phyloP scores from a whole-genome alignment of 2,113 vertebrate species.

The Gasterosteus aculeatus region DNA sequence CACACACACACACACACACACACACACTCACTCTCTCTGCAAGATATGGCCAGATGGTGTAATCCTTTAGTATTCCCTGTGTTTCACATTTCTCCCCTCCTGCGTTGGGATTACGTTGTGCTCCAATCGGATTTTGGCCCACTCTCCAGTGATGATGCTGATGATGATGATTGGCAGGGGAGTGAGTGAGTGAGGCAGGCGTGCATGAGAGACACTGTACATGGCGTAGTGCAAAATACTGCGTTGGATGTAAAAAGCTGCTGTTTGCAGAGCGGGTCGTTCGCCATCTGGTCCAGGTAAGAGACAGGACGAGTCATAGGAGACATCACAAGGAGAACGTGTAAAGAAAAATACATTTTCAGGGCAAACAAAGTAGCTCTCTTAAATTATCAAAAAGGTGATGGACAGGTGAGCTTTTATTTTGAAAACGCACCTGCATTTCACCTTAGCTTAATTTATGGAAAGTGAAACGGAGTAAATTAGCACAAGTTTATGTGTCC shows the following conservation, averaged over 20 bases:
- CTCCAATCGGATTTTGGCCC: constrained; percentile 72
- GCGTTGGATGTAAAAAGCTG: not conserved
- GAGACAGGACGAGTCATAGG: constrained; percentile 7
- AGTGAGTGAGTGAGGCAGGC: constrained; percentile 14
- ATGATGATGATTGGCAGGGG: constrained; percentile 51
- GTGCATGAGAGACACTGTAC: constrained; percentile 24
- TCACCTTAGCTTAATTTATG: not conserved
- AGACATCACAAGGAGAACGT: not conserved
- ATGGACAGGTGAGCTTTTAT: not conserved
- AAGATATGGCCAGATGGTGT: constrained; percentile 73
- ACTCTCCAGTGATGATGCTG: constrained; percentile 60
- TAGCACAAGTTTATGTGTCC: not conserved
- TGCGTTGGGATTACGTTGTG: constrained; percentile 67
- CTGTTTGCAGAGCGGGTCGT: not conserved
- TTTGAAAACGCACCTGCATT: not conserved
- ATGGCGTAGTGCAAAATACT: not conserved
- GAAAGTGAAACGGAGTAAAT: not conserved
- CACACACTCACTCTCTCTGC: not conserved
- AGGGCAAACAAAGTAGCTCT: not conserved
- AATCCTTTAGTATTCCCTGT: constrained; percentile 70
- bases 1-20: not conserved
- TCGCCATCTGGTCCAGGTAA: constrained; percentile 56
- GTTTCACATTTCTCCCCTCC: constrained; percentile 66
- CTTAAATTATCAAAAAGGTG: not conserved
- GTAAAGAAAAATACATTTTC: not conserved